phyloP scores from a whole-genome alignment of 2,113 vertebrate species.

The Salvelinus fontinalis region DNA sequence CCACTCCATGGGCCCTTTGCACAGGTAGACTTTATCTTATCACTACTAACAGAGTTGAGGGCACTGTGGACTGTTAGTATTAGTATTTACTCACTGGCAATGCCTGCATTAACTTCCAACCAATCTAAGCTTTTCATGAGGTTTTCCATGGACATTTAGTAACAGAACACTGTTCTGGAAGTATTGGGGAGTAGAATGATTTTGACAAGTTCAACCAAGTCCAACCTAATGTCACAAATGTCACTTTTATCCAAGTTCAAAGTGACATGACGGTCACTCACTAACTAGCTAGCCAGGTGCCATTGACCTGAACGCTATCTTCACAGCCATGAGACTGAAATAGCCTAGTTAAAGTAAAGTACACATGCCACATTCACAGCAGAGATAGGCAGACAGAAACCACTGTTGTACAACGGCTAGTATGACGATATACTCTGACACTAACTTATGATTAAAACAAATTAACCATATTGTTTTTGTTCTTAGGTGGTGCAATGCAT shows the following conservation, averaged over 20 bases:
- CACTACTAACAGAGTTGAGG: constrained; percentile 39
- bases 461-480: too few relatives aligned
- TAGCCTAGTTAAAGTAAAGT: background rate
- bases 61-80: constrained; percentile 16
- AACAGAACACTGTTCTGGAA: background rate
- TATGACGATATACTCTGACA: too few relatives aligned
- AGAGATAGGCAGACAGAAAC: background rate
- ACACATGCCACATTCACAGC: background rate
- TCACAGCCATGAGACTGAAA: background rate
- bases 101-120: background rate
- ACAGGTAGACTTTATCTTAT: constrained; percentile 49
- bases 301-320: background rate
- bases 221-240: background rate
- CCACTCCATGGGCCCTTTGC: constrained; percentile 32
- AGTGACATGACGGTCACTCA: background rate
- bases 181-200: background rate
- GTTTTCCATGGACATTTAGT: background rate
- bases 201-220: background rate
- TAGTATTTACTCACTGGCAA: background rate
- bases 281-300: background rate
- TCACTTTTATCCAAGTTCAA: background rate
- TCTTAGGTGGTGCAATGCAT: too few relatives aligned
- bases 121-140: background rate
- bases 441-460: too few relatives aligned
- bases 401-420: too few relatives aligned